A percentile compares a stretch with the other conserved stretches of the same genome.
Evolutionary conservation across 2,113 vertebrate genomes (phyloP).

Genomic region (Sula dactylatra): DNA sequence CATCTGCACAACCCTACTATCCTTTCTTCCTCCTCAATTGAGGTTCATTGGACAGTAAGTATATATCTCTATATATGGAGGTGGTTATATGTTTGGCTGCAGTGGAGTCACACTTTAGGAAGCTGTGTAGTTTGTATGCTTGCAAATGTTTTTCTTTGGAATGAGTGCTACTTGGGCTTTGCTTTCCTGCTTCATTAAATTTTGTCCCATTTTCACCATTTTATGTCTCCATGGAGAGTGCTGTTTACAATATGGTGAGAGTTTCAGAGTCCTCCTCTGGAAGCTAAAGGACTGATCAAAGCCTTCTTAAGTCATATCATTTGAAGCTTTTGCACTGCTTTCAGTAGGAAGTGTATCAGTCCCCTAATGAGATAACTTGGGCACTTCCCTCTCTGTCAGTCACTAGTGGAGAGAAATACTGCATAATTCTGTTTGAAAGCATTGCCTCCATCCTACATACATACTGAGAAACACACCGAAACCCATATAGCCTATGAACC

Average conservation of each 20-base stretch:
- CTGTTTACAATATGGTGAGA: not conserved
- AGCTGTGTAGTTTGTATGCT: not conserved
- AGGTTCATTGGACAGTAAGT: constrained; percentile 99
- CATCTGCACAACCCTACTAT: constrained; percentile 97
- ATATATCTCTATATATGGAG: not conserved
- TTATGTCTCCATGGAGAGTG: not conserved
- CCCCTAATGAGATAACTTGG: not conserved
- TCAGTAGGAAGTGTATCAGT: not conserved
- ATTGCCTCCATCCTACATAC: not conserved
- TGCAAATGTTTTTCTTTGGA: not conserved
- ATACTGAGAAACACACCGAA: not conserved
- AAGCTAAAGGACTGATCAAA: not conserved
- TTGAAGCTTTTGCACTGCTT: not conserved
- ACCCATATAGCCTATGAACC: not conserved
- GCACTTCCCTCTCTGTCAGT: not conserved
- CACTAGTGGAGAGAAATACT: not conserved
- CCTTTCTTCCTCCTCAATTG: constrained; percentile 94
- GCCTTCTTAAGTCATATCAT: not conserved
- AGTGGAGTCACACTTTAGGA: not conserved
- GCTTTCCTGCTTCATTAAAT: not conserved
- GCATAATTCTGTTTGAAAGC: not conserved
- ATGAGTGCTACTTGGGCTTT: not conserved
- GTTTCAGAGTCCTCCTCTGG: not conserved
- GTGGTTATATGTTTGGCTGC: not conserved
- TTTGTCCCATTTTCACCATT: not conserved